Percentiles rank a stretch among this genome's conserved stretches.
These are phyloP conservation scores for Nesospiza acunhae DNA, from an alignment of 2,113 vertebrate genomes.

Conservation along the genomic window DNA sequence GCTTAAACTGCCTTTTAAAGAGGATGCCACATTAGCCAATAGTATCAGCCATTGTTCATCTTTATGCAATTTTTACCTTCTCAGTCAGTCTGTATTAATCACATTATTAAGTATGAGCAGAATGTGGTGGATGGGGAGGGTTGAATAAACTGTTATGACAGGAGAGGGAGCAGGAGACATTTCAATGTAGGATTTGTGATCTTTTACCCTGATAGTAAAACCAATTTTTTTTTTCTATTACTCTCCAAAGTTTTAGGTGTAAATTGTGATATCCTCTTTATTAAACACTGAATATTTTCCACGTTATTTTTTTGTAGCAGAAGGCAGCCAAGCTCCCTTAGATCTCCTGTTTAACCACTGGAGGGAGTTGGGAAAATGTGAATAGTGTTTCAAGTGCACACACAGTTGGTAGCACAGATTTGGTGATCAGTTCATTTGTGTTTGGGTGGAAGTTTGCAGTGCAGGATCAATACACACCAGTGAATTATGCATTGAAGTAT, in stretches of 20 bases:
- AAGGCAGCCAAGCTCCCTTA: neutral
- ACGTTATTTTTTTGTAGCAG: neutral
- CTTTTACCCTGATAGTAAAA: neutral
- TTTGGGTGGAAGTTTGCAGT: neutral
- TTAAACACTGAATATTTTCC: neutral
- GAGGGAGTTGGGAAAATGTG: constrained; percentile 41
- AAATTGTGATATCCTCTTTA: neutral
- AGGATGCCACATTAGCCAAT: neutral
- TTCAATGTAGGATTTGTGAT: neutral
- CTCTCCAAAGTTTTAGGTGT: neutral
- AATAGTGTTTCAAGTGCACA: neutral
- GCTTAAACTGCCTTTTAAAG: neutral
- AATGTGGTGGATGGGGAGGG: neutral
- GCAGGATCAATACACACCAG: neutral
- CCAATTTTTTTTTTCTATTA: neutral
- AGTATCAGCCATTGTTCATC: neutral
- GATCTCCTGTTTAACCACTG: constrained; percentile 35
- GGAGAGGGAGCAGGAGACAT: neutral
- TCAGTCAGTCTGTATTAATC: neutral
- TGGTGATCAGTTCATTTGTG: neutral
- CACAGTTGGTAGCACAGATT: neutral
- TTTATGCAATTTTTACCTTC: neutral
- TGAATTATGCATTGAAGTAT: neutral
- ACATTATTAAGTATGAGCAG: neutral
- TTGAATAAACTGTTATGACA: neutral